A percentile compares a stretch with the other conserved stretches of the same genome.
These are phyloP conservation scores for Agrochola lychnidis DNA, from an alignment of 2,888 invertebrate species.

Conservation along the genomic window DNA sequence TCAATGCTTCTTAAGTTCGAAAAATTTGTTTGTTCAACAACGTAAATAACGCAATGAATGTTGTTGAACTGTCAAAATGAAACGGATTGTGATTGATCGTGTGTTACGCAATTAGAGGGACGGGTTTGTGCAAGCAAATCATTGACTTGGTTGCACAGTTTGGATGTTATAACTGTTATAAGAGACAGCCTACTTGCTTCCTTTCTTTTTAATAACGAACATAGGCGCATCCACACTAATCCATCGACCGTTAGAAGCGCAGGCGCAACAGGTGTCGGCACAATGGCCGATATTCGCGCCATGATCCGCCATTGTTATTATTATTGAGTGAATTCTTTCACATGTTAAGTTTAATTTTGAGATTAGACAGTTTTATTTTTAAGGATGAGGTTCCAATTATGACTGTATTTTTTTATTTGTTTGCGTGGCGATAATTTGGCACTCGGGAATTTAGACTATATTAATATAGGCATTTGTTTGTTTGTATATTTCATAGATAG, in stretches of 20 bases:
- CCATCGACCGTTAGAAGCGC: constrained; percentile 50
- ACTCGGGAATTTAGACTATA: too few species aligned
- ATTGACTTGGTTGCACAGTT: not conserved
- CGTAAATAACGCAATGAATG: too few species aligned
- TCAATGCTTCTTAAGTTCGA: too few species aligned
- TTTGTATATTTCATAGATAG: not conserved
- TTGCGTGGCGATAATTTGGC: not conserved
- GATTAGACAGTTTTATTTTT: not conserved
- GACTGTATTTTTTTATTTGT: not conserved
- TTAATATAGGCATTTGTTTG: too few species aligned
- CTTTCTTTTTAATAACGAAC: not conserved
- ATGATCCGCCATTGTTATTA: constrained; percentile 57
- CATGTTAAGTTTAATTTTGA: constrained; percentile 4
- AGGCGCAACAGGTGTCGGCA: constrained; percentile 71
- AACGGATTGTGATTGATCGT: too few species aligned
- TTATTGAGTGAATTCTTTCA: constrained; percentile 25
- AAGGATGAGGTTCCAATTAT: not conserved
- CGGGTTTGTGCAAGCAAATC: not conserved
- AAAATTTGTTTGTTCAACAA: too few species aligned
- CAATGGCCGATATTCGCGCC: constrained; percentile 70
- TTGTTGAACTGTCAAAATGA: too few species aligned
- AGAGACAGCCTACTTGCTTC: not conserved
- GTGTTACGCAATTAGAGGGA: too few species aligned
- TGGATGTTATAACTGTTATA: not conserved
- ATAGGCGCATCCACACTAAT: constrained; percentile 58